phyloP scores from a whole-genome alignment of 1,140 invertebrate species.

The Drosophila pallidifrons region DNA sequence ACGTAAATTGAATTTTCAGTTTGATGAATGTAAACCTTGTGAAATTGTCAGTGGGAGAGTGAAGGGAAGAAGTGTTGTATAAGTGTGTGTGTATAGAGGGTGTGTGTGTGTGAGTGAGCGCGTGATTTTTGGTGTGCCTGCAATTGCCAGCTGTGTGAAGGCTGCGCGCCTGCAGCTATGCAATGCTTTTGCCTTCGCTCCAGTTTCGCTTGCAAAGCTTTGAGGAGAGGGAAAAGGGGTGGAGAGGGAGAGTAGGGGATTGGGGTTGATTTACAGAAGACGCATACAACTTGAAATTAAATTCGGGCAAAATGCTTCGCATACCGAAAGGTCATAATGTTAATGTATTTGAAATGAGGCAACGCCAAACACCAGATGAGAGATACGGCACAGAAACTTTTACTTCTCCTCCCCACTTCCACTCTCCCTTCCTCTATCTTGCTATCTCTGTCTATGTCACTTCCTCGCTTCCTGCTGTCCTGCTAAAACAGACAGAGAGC shows the following conservation, averaged over 20 bases:
- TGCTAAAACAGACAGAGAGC: slow-evolving; percentile 18
- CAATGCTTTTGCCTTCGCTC: slow-evolving; percentile 30
- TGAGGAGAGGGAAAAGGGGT: background rate
- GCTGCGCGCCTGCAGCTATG: slow-evolving; percentile 68
- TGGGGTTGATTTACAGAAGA: slow-evolving; percentile 37
- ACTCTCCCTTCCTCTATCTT: background rate
- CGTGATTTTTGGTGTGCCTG: slow-evolving; percentile 25
- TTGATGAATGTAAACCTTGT: slow-evolving; percentile 77
- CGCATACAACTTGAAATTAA: slow-evolving; percentile 76
- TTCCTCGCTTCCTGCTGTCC: background rate
- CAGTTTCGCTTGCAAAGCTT: slow-evolving; percentile 5
- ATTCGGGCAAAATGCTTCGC: slow-evolving; percentile 53
- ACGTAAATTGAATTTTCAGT: slow-evolving; percentile 81
- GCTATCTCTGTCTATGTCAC: background rate
- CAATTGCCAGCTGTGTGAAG: slow-evolving; percentile 18
- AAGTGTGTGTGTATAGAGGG: slow-evolving; percentile 8
- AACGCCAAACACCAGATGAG: slow-evolving; percentile 43
- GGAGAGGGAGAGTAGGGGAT: background rate
- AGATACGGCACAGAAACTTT: slow-evolving; percentile 70
- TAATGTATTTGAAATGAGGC: slow-evolving; percentile 82
- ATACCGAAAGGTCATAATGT: slow-evolving; percentile 76
- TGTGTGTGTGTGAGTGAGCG: slow-evolving; percentile 1
- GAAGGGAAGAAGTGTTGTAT: background rate
- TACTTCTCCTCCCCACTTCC: slow-evolving; percentile 21
- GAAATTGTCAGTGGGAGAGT: slow-evolving; percentile 23